Conservation (phyloP, 2,797 vertebrate genomes). For the Zenarchopterus dispar region DNA sequence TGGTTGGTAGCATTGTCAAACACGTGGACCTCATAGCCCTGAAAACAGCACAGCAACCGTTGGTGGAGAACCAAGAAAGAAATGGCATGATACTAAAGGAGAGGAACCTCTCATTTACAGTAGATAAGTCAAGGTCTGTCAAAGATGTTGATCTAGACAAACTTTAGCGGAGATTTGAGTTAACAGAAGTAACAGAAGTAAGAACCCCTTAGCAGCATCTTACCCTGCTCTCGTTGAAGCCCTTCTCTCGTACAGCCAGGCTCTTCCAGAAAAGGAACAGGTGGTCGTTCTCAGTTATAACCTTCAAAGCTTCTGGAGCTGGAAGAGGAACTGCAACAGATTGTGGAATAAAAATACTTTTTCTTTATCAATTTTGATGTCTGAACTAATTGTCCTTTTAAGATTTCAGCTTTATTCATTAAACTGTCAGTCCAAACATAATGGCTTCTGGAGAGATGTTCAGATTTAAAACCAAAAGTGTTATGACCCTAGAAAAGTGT, state of each 20-base stretch:
- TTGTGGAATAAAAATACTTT: too few relatives aligned
- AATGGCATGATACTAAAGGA: neutral
- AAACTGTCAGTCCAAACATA: too few relatives aligned
- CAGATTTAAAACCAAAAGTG: too few relatives aligned
- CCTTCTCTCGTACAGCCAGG: conserved; percentile 89
- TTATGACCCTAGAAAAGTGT: too few relatives aligned
- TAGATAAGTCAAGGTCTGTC: too few relatives aligned
- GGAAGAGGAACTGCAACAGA: conserved; percentile 85
- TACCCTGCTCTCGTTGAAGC: conserved; percentile 94
- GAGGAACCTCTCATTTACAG: too few relatives aligned
- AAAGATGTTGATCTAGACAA: too few relatives aligned
- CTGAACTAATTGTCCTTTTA: too few relatives aligned
- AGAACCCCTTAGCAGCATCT: conserved; percentile 55
- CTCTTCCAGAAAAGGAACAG: conserved; percentile 97
- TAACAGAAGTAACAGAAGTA: too few relatives aligned
- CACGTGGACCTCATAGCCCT: conserved; percentile 96
- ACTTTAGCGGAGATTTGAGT: too few relatives aligned
- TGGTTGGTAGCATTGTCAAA: conserved; percentile 89
- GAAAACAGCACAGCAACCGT: neutral
- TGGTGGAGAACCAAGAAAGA: neutral
- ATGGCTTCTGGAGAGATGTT: too few relatives aligned
- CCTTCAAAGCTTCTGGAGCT: conserved; percentile 94
- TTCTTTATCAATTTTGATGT: neutral
- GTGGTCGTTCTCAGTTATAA: conserved; percentile 92
- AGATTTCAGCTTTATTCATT: neutral